Conservation (phyloP, 1,140 invertebrate genomes). For the Lineus longissimus region DNA sequence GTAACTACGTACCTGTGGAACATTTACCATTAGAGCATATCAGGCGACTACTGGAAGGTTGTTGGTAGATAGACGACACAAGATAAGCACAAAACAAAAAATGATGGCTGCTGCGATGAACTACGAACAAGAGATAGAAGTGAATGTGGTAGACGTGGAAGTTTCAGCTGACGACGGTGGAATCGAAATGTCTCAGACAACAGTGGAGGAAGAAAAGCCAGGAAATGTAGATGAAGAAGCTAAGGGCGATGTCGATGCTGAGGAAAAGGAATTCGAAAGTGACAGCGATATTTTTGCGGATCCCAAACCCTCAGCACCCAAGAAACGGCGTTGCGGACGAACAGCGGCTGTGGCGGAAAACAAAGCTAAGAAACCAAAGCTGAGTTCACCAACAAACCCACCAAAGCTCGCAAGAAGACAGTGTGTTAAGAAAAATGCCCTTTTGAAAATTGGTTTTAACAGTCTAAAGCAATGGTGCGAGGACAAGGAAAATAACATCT, state of each 20-base stretch:
- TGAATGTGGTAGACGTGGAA: not conserved
- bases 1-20: constrained; percentile 1
- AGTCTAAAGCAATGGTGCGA: not conserved
- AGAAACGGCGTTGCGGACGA: too few relatives aligned
- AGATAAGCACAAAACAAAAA: too few relatives aligned
- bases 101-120: not conserved
- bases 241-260: not conserved
- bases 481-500: constrained; percentile 5
- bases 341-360: too few relatives aligned
- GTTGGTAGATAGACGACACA: not conserved
- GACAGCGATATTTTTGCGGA: too few relatives aligned
- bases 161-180: too few relatives aligned
- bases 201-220: too few relatives aligned
- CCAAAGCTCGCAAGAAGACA: not conserved
- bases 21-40: constrained; percentile 7
- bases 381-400: too few relatives aligned
- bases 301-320: too few relatives aligned
- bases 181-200: too few relatives aligned
- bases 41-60: not conserved
- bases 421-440: not conserved
- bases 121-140: not conserved
- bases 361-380: too few relatives aligned
- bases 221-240: too few relatives aligned
- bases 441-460: not conserved
- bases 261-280: not conserved